Evolutionary conservation across 53 echinoderm and acorn worm genomes (phyloP).

Genomic region (Glandiceps talaboti): DNA sequence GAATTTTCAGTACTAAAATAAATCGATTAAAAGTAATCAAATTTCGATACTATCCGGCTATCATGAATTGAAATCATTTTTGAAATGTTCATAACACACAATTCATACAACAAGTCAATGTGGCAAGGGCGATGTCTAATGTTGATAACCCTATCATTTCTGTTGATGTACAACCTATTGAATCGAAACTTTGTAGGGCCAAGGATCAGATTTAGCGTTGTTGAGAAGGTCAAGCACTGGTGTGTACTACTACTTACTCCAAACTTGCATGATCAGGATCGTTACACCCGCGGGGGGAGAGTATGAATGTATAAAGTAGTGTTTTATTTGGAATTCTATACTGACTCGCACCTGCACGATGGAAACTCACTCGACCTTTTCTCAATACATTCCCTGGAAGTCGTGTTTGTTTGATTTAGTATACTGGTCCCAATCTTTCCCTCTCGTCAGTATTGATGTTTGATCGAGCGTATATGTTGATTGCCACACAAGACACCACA

Average conservation of each 20-base stretch:
- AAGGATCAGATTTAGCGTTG: neutral
- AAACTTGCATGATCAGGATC: neutral
- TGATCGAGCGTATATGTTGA: neutral
- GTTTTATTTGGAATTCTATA: neutral
- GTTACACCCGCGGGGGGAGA: neutral
- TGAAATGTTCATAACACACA: too few species aligned
- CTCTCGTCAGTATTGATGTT: neutral
- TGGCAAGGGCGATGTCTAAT: too few species aligned
- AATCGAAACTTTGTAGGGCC: neutral
- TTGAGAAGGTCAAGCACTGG: neutral
- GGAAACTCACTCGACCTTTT: neutral
- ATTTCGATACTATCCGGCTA: too few species aligned
- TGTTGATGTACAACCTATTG: too few species aligned
- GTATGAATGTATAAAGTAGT: neutral
- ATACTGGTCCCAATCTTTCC: neutral
- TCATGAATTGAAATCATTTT: too few species aligned
- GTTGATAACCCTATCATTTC: too few species aligned
- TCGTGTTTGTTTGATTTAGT: neutral
- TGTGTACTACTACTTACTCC: neutral
- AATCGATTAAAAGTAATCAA: too few species aligned
- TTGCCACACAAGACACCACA: neutral
- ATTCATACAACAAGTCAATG: too few species aligned
- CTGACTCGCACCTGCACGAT: neutral
- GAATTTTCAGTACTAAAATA: too few species aligned
- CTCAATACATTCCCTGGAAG: neutral